Base-by-base conservation (phyloP, 2,797 vertebrate species). In the Tapera naevia region DNA sequence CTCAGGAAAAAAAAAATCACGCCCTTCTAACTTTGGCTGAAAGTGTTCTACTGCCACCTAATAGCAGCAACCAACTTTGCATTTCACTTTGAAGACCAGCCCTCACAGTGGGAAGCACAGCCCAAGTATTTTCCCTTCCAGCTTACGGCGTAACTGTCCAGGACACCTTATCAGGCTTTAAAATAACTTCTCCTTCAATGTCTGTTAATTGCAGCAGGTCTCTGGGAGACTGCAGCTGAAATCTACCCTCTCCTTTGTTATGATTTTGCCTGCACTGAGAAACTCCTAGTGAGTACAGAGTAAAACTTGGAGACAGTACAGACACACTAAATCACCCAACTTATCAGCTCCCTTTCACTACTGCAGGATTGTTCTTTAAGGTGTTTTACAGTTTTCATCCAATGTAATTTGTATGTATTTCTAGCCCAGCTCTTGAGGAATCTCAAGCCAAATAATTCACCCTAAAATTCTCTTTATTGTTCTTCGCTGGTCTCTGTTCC, bases 11-110 rank as follows among this genome's bases (percentile, higher is more conserved):
- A 81, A 69, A 54, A 86, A 71, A 67, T 24, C 62, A 65, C 4
- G 1, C 78, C 90, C 80, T 87, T 65, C 65, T 86, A 80, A 90
- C 84, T 93, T 82, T n/a, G 86, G 69, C 85, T 89, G 83, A 87
- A 91, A 96, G 95, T 0, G 28, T 96, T 95, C 94, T 97, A 93
- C 96, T 95, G 95, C 91, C 95, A 96, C 88, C 95, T 96, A 96
- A 97, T 91, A 96, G 91, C 88, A 90, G 93, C 74, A 82, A 82
- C 41, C 67, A 95, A 94, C 74, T 94, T 80, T 91, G 83, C 94
- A 95, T 80, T 94, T 89, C 79, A 22, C 58, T 91, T 78, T 64
- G 65, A 87, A 85, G 67, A 64, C 28, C 14, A 37, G 19, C 33
- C 54, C 78, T 54, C 12, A 50, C 43, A 33, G 67, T 13, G 74